Evolutionary conservation across 2,113 vertebrate species (phyloP).

Genomic region (Neotoma lepida): DNA sequence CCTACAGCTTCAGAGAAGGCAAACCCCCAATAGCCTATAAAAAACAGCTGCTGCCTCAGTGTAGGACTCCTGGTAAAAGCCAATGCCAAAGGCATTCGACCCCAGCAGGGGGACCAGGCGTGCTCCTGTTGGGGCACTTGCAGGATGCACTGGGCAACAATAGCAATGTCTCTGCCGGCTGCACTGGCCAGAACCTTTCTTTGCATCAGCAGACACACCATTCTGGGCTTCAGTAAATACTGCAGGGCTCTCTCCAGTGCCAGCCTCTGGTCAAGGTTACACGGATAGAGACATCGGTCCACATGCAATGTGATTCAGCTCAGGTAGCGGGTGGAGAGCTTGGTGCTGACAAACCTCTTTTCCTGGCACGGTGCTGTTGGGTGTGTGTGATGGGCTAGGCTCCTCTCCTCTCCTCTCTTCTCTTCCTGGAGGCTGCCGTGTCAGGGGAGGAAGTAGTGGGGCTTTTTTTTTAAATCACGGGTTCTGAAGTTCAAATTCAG

Average conservation of each 20-base stretch:
- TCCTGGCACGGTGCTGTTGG: neutral
- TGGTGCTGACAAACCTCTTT: neutral
- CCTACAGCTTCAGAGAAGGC: neutral
- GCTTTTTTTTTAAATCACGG: neutral
- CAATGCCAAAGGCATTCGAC: neutral
- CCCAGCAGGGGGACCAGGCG: neutral
- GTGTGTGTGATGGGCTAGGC: neutral
- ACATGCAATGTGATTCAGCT: neutral
- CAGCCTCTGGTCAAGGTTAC: neutral
- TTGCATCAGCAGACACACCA: neutral
- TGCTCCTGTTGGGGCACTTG: neutral
- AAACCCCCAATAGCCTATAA: neutral
- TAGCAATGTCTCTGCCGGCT: neutral
- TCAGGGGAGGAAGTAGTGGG: neutral
- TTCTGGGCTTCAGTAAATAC: neutral
- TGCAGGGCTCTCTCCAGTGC: neutral
- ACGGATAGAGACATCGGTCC: neutral
- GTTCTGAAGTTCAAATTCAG: neutral
- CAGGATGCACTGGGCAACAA: neutral
- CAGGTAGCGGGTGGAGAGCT: too few species aligned
- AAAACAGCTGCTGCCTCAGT: neutral
- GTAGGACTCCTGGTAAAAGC: neutral
- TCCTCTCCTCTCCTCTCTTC: neutral
- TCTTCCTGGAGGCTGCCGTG: neutral
- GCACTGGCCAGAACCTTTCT: neutral